Evolutionary conservation across 2,113 vertebrate genomes (phyloP), one percentile per base, ranked within the genome.

Genomic region (Takifugu bimaculatus): DNA sequence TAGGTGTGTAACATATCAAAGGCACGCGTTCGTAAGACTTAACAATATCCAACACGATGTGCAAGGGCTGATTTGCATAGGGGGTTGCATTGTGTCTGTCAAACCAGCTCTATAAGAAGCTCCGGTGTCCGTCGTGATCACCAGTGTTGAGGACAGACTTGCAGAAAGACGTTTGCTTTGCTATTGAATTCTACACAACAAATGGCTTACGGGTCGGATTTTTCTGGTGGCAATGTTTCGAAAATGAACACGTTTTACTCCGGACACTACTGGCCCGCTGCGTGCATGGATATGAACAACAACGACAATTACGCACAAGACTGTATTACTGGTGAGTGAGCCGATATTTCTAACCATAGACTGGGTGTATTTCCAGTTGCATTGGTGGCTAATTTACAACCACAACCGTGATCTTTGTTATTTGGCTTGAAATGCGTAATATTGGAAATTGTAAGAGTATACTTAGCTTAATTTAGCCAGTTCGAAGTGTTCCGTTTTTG

Each of bases 1-100:
- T 63, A 68, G 70, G 20, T 20, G 20, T 65, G 63, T 47, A 11
- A n/a, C 67, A 81, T 77, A 76, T 87, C 84, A 87, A 87, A 86
- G 84, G 10, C 78, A 80, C 60, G 68, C 52, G 73, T 75, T 65
- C 43, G 65, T 65, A 53, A 71, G 54, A n/a, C 42, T 42, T 60
- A 53, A 39, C 29, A 20, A 63, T 25, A 58, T 57, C 62, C 50
- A 60, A 29, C 47, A 59, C 57, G 56, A 43, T 53, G 42, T 51
- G 68, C 25, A 13, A 2, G 35, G 28, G 26, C 50, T 57, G 44
- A 39, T 39, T 39, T 39, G 35, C 35, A 39, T 39, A 39, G 74
- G 56, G 54, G 13, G 44, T 39, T 0, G 11, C 15, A 32, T 56
- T 50, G 47, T 25, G 64, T 56, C 27, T 35, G 32, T 70, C 53